A percentile compares a stretch with the other conserved stretches of the same genome.
phyloP scores from a whole-genome alignment of 1,140 invertebrate species.

The Drosophila tani region DNA sequence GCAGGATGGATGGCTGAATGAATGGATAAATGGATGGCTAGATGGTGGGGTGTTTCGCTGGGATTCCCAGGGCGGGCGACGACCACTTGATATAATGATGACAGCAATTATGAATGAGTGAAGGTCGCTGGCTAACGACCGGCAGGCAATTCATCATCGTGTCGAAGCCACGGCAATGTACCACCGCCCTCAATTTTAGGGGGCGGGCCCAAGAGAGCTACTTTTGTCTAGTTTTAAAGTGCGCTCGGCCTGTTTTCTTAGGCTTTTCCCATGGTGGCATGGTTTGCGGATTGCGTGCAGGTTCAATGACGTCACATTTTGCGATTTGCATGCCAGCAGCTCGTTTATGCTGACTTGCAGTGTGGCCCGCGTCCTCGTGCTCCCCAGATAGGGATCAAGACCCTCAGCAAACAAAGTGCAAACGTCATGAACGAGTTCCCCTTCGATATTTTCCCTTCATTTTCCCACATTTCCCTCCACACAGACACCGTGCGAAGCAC shows the following conservation, averaged over 20 bases:
- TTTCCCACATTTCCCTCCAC: neutral
- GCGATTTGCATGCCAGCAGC: constrained; percentile 73
- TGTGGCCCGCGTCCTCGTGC: constrained; percentile 32
- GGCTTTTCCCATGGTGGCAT: constrained; percentile 8
- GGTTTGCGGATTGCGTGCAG: constrained; percentile 56
- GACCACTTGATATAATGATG: constrained; percentile 78
- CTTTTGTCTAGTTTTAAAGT: constrained; percentile 57
- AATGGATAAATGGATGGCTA: constrained; percentile 28
- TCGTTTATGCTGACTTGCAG: constrained; percentile 77
- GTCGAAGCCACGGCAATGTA: constrained; percentile 31
- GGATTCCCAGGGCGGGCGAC: neutral
- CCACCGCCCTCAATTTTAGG: constrained; percentile 7
- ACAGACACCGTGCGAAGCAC: constrained; percentile 5
- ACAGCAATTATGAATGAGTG: constrained; percentile 81
- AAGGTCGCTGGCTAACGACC: constrained; percentile 71
- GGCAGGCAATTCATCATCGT: constrained; percentile 75
- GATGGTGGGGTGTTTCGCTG: neutral
- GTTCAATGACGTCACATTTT: constrained; percentile 63
- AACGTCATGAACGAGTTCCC: constrained; percentile 58
- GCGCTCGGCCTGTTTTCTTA: constrained; percentile 21
- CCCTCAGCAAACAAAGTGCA: constrained; percentile 53
- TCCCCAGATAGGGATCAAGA: constrained; percentile 36
- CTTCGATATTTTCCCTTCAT: constrained; percentile 1
- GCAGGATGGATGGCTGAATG: constrained; percentile 11
- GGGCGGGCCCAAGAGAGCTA: constrained; percentile 14